Base-by-base conservation (phyloP, 2,797 vertebrate species). In the Arctocebus calabarensis region DNA sequence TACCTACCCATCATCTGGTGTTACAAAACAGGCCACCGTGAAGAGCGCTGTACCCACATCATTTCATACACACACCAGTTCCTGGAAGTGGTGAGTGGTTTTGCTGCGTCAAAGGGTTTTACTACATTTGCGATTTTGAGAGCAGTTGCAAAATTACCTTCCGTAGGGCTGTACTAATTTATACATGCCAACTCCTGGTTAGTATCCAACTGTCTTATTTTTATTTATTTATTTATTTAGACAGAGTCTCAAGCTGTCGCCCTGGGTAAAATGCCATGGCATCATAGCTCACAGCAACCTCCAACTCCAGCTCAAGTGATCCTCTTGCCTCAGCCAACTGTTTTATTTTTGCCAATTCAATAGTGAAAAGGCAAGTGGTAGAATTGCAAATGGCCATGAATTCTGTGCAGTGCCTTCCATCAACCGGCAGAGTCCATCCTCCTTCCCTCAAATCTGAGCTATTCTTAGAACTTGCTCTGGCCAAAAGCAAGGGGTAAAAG, bases 41-140 rank as follows among this genome's bases (percentile, higher is more conserved):
- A 88, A 22, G 7, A 64, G 19, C 52, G 23, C 0, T 5, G 20
- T 1, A 2, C 7, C 20, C 1, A 0, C 29, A 4, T n/a, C 17
- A 5, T 68, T 84, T 78, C 55, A n/a, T 0, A 8, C 17, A 7
- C 0, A 5, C 1, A 0, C 55, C 8, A 23, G 48, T 75, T 79
- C 34, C 34, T 29, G 34, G 0, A 23, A 23, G 32, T 0, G 22
- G 40, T n/a, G 8, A 94, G 90, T 27, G 74, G 75, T 91, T 89
- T 93, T 37, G 52, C n/a, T 34, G 20, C 55, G 48, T 89, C 74
- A 61, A 20, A 86, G 66, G 9, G 7, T 17, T 89, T 88, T 75
- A 43, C 61, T 61, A 10, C 17, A 3, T 59, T 45, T 68, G 74
- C 62, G 48, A 88, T 43, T 83, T 43, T 74, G 79, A 91, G 34